Base-by-base conservation (phyloP, 2,797 vertebrate species). In the Micrastur ruficollis region DNA sequence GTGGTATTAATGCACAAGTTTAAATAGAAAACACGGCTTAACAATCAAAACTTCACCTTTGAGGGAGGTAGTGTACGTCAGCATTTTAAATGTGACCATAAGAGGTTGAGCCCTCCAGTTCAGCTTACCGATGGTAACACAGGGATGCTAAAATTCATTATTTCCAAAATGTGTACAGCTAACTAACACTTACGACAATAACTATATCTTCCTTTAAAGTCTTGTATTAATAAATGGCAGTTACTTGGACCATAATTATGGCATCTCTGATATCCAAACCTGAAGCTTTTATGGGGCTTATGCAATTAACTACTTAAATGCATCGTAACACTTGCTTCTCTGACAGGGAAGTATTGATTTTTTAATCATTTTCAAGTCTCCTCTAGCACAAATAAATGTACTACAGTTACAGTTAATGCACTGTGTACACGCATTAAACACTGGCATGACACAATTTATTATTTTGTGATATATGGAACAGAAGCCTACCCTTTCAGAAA, bases 281-380 rank as follows among this genome's bases (percentile, higher is more conserved):
- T 98, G 98, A 98, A 98, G 98, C 97, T 98, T 98, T 98, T 98
- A 98, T 98, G 96, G 86, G 95, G 95, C 97, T 97, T 97, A 93
- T 94, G 97, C 98, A 98, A 98, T 98, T 98, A 98, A 98, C 98
- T 98, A 98, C 98, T 98, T 98, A 98, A 98, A 98, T 98, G 98
- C 98, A 98, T 98, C 97, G 98, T 98, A 98, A 98, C 98, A 97
- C 98, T 98, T 98, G 97, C 98, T 98, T 98, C 98, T 98, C 96
- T 98, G 99, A 99, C 99, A 99, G 99, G 98, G 98, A 99, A 98
- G 98, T 99, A 99, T 99, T 99, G 99, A 99, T 99, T 99, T 99
- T 99, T 98, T 98, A 99, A 99, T 99, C 99, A 99, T 99, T 99
- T 99, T 98, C 98, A 98, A 98, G 98, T 98, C 99, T 99, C 98